These are phyloP conservation scores for Furnarius figulus DNA, from an alignment of 2,113 vertebrate genomes.

Conservation along the genomic window DNA sequence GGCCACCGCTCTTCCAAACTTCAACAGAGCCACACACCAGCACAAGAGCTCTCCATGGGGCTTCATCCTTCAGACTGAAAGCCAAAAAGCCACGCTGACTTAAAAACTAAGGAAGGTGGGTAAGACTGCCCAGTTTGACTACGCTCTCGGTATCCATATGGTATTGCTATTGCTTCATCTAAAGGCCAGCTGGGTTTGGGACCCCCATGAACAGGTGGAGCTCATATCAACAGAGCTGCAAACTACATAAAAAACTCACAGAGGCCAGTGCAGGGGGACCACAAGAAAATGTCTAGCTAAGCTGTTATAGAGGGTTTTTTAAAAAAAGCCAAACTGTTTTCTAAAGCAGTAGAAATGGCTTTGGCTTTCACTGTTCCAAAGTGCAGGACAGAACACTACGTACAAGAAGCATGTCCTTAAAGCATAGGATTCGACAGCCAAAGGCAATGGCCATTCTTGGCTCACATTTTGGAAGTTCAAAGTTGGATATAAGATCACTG, in stretches of 20 bases:
- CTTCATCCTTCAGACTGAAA: neutral
- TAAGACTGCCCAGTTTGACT: neutral
- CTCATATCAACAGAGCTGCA: neutral
- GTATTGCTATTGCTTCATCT: neutral
- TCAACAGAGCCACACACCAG: neutral
- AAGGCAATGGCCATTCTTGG: neutral
- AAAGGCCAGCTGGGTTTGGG: neutral
- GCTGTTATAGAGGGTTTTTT: neutral
- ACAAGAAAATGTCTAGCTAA: neutral
- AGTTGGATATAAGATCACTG: neutral
- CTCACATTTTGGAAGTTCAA: neutral
- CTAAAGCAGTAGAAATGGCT: neutral
- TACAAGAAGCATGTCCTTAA: neutral
- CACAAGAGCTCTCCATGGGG: neutral
- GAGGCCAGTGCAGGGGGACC: neutral
- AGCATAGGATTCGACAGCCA: neutral
- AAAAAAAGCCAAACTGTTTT: neutral
- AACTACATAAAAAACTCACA: neutral
- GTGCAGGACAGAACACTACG: rapidly evolving
- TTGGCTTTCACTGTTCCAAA: neutral
- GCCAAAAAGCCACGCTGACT: neutral
- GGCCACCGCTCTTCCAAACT: neutral
- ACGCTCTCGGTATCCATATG: neutral
- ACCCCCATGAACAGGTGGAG: neutral
- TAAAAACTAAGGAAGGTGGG: neutral